A percentile compares a stretch with the other conserved stretches of the same genome.
Evolutionary conservation across 2,113 vertebrate species (phyloP).

Genomic region (Tyrannus savana): DNA sequence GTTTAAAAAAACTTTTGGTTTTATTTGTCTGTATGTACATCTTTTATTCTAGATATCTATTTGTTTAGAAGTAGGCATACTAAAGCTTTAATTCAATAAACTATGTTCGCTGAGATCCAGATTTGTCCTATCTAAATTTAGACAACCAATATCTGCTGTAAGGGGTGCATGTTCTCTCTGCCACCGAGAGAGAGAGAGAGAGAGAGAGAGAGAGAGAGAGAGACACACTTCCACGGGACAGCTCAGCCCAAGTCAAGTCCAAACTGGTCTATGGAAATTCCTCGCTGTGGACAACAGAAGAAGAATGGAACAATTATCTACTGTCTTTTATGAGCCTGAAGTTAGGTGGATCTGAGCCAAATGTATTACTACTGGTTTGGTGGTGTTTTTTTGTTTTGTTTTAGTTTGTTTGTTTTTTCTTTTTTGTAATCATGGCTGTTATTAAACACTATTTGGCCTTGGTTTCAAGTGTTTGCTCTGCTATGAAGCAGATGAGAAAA

Average conservation of each 20-base stretch:
- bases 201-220: neutral
- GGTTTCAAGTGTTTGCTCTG: neutral
- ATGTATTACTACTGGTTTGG: no score
- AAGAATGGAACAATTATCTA: neutral
- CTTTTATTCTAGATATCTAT: neutral
- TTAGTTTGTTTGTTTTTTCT: no score
- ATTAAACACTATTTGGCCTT: neutral
- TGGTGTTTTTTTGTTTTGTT: no score
- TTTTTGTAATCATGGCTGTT: neutral
- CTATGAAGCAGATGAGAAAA: neutral
- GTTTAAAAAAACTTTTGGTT: accelerated
- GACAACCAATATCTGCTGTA: neutral
- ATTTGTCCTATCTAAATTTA: neutral
- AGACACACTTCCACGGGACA: neutral
- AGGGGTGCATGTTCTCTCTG: neutral
- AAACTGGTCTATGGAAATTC: neutral
- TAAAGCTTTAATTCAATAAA: neutral
- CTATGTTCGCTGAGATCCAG: neutral
- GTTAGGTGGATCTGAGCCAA: no score
- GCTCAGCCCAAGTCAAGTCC: neutral
- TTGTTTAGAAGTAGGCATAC: neutral
- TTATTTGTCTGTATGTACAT: neutral
- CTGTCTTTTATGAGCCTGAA: no score
- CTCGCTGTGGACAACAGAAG: neutral
- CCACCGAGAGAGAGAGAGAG: neutral